Evolutionary conservation across 1,140 invertebrate genomes (phyloP).

Genomic region (Adoxophyes honmai): DNA sequence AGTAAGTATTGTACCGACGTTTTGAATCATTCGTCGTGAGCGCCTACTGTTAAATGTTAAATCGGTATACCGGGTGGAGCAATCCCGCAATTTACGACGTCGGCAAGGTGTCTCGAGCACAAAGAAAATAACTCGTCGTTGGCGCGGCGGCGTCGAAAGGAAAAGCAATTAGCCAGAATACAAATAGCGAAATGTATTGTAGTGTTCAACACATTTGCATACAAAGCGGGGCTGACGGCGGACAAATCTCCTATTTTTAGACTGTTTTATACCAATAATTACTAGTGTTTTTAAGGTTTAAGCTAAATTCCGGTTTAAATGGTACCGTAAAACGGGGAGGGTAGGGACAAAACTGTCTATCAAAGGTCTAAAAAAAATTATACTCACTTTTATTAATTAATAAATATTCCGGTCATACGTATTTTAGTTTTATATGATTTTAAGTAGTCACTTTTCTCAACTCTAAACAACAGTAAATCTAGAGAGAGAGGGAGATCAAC

Average conservation of each 20-base stretch:
- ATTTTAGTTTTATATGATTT: too few relatives aligned
- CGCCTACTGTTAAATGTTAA: neutral
- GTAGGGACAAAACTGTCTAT: too few relatives aligned
- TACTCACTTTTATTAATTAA: too few relatives aligned
- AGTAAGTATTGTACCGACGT: neutral
- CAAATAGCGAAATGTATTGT: conserved; percentile 64
- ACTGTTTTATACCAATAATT: too few relatives aligned
- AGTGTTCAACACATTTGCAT: conserved; percentile 61
- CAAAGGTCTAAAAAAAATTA: too few relatives aligned
- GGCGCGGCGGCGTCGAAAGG: conserved; percentile 47
- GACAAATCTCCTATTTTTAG: neutral
- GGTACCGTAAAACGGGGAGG: too few relatives aligned
- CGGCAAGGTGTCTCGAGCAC: conserved; percentile 37
- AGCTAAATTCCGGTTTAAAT: too few relatives aligned
- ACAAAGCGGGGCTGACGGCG: conserved; percentile 41
- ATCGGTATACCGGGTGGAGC: neutral
- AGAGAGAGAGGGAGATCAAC: too few relatives aligned
- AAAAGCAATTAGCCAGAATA: conserved; percentile 65
- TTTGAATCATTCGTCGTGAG: neutral
- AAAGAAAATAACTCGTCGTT: conserved; percentile 51
- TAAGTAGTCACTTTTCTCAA: too few relatives aligned
- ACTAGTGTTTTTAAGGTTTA: too few relatives aligned
- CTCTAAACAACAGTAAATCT: too few relatives aligned
- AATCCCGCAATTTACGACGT: conserved; percentile 28
- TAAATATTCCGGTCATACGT: too few relatives aligned